Conservation (phyloP, 2,888 invertebrate species). For the Pycnomerus fuliginosus region DNA sequence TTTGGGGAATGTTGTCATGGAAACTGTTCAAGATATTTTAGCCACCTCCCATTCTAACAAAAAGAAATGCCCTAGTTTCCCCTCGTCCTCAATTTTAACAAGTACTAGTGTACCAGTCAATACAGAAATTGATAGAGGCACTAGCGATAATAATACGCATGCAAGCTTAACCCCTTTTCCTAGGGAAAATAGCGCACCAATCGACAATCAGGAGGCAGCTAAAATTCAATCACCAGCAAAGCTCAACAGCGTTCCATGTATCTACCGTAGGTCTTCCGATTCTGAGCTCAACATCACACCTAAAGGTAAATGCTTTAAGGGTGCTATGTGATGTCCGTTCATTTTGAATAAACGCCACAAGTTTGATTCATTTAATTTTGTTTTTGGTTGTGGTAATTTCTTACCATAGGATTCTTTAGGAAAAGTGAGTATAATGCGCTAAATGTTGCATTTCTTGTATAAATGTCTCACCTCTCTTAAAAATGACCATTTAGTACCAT, state of each 20-base stretch:
- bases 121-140: constrained; percentile 47
- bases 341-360: constrained; percentile 8
- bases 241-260: constrained; percentile 49
- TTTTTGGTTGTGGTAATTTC: constrained; percentile 22
- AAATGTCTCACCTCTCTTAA: constrained; percentile 18
- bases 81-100: constrained; percentile 20
- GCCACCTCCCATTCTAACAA: constrained; percentile 35
- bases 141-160: constrained; percentile 46
- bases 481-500: no score
- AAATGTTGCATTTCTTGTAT: constrained; percentile 22
- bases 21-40: constrained; percentile 54
- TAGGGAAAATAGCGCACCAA: constrained; percentile 46
- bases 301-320: constrained; percentile 65
- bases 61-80: constrained; percentile 19
- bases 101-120: constrained; percentile 39
- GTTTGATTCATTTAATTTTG: constrained; percentile 17
- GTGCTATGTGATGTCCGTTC: not conserved
- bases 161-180: constrained; percentile 49
- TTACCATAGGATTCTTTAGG: constrained; percentile 56
- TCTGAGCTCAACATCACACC: constrained; percentile 91
- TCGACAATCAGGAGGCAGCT: constrained; percentile 52
- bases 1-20: constrained; percentile 59
- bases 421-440: constrained; percentile 63
- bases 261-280: constrained; percentile 85
- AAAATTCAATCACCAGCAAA: constrained; percentile 61